Base-by-base conservation (phyloP, 2,797 vertebrate genomes). In the Menidia menidia region DNA sequence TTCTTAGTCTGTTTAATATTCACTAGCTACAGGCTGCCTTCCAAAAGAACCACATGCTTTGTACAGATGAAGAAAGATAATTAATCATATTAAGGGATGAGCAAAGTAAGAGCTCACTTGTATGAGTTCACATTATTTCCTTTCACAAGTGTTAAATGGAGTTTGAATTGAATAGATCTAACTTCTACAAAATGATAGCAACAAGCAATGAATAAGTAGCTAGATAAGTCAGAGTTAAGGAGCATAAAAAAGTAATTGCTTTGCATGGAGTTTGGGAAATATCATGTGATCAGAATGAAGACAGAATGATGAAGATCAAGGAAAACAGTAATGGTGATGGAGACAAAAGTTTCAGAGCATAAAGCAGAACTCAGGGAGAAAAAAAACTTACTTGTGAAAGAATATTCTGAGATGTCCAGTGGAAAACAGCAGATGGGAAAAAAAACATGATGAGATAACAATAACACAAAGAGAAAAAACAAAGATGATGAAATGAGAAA, bases 301-400 rank as follows among this genome's bases (percentile, higher is more conserved):
- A 6, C 1, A 12, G 14, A 43, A 53, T 11, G 0, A 41, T 14
- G 8, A 47, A 15, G 48, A 30, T n/a, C 9, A 19, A 9, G 5
- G 51, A 77, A 42, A 62, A 39, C 7, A 39, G 10, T 39, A 52
- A 39, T 58, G 11, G 13, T 55, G 60, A 43, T 52, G 51, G 57
- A 80, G 70, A 65, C 42, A 66, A 57, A 64, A 9, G 63, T 10
- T 7, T 35, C 52, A 41, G 56, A 53, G 68, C 76, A 64, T 60
- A 57, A 68, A 65, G 53, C 35, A 63, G 59, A 73, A 60, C 47
- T 68, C 33, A 74, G 66, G 32, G 42, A 75, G 71, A 78, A 88
- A 90, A 94, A 87, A 92, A 94, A 99, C 97, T 98, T 99, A 98
- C 97, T 96, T 99, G 96, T 94, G 83, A 93, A 93, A 93, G 94